Base-by-base conservation (phyloP, 2,888 invertebrate genomes). In the Tipula unca region DNA sequence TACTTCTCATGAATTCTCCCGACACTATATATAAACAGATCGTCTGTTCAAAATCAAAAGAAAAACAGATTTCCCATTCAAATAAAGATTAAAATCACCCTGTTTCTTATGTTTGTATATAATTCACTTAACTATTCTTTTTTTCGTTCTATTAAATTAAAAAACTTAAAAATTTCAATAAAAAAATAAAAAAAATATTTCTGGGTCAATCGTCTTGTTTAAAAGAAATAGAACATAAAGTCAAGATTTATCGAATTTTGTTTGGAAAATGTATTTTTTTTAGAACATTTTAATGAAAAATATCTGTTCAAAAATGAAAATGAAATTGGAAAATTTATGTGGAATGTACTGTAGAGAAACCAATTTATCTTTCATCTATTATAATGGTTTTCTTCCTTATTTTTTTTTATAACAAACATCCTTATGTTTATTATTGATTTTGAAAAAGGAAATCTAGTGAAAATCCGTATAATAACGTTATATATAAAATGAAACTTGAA, bases 281-380 rank as follows among this genome's bases (percentile, higher is more conserved):
- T n/a, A n/a, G 17, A 54, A 54, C 48, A 54, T 54, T 69, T 69
- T 69, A 69, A 69, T 69, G 69, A 69, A 69, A 69, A 69, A 69
- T 69, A 69, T 69, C 69, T 69, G 69, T 69, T 69, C 69, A 25
- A 69, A 69, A 69, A 69, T 69, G 69, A 69, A 69, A 69, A 69
- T 25, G 69, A 69, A 69, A 69, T 69, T 69, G 69, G 69, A 69
- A 69, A 69, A 69, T 69, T 69, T 20, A 69, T 69, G 69, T 69
- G 69, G 69, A 69, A 69, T 69, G 69, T 69, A 25, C 69, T 69
- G 69, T 69, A 69, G 25, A 69, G 25, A 17, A 69, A 25, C 10
- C 69, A 69, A 69, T 69, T 69, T 69, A 69, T 69, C 69, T 69
- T 69, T 69, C 69, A 69, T 69, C 69, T 69, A 69, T 69, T 69